Conservation (phyloP, 2,888 invertebrate genomes). For the Drosophila falleni region DNA sequence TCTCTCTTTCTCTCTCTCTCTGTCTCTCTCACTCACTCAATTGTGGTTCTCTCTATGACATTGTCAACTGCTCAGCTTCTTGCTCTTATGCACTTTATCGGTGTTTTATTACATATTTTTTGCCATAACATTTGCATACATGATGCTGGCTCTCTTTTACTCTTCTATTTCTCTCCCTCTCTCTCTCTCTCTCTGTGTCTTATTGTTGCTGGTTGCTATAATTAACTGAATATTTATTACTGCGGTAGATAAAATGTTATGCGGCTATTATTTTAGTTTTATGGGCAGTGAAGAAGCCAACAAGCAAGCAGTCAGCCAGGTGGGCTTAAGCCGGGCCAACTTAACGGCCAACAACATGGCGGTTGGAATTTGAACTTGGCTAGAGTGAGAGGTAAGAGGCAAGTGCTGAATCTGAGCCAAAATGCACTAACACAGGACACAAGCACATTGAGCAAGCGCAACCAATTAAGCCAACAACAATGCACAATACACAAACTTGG, state of each 20-base stretch:
- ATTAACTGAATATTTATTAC: conserved; percentile 80
- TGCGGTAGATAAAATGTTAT: conserved; percentile 82
- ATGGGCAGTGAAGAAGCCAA: conserved; percentile 67
- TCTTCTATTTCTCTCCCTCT: not conserved
- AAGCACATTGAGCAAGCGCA: conserved; percentile 68
- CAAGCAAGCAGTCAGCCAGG: conserved; percentile 47
- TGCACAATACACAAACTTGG: conserved; percentile 26
- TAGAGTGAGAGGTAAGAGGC: not conserved
- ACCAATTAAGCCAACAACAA: conserved; percentile 60
- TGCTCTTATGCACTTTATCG: conserved; percentile 11
- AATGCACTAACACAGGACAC: conserved; percentile 45
- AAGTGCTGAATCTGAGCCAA: conserved; percentile 18
- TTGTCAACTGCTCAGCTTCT: conserved; percentile 5
- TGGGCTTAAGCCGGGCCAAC: conserved; percentile 63
- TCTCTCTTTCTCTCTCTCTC: not conserved
- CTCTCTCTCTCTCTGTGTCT: conserved; percentile 1
- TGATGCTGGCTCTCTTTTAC: conserved; percentile 2
- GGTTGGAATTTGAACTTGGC: conserved; percentile 30
- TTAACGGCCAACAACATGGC: conserved; percentile 33
- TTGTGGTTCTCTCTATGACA: not conserved
- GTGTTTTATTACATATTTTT: conserved; percentile 22
- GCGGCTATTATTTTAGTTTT: conserved; percentile 81
- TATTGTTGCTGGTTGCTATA: conserved; percentile 58
- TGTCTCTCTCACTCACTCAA: not conserved
- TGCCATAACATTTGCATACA: conserved; percentile 26